Evolutionary conservation across 2,113 vertebrate species (phyloP), one percentile per base, ranked within the genome.

Genomic region (Callionymus lyra): DNA sequence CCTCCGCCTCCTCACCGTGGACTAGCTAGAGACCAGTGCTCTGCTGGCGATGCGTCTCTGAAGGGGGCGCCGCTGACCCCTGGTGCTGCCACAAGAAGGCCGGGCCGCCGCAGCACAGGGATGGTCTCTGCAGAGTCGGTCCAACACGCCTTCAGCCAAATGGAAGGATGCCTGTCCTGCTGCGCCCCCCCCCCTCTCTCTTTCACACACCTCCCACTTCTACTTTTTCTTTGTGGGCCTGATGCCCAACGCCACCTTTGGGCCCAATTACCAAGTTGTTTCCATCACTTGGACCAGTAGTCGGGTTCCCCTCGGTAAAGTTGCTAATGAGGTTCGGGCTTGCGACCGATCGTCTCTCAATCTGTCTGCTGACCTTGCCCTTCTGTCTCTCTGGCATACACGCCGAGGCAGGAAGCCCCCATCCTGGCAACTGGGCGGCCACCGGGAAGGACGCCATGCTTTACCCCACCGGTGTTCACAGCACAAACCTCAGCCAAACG

Each of bases 221-320:
- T 34, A 18, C 31, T 43, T 13, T 39, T 11, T 38, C 57, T 63
- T 59, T 38, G 47, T 77, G 81, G 85, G 83, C 76, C 72, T 50
- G 63, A 21, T 83, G 82, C 83, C 84, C 81, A 82, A 56, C 49
- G 55, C 81, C 81, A 86, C 82, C 82, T 84, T 84, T 85, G 83
- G 79, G 79, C 79, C 80, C 76, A 87, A 86, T 85, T 86, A 84
- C 63, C 70, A 68, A 53, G 44, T 73, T 68, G 72, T 77, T 79
- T 74, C 67, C 58, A 48, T 72, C 48, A 32, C 58, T 71, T 70
- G 78, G 79, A 82, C 67, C 63, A 48, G 51, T 54, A 43, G 46
- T 58, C 34, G 57, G 59, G 44, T 52, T 65, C 68, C 60, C 68
- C 60, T 80, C 41, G 63, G 72, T 80, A 65, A 78, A 70, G 68